Base-by-base conservation (phyloP, 2,888 invertebrate genomes). In the Ditula angustiorana region DNA sequence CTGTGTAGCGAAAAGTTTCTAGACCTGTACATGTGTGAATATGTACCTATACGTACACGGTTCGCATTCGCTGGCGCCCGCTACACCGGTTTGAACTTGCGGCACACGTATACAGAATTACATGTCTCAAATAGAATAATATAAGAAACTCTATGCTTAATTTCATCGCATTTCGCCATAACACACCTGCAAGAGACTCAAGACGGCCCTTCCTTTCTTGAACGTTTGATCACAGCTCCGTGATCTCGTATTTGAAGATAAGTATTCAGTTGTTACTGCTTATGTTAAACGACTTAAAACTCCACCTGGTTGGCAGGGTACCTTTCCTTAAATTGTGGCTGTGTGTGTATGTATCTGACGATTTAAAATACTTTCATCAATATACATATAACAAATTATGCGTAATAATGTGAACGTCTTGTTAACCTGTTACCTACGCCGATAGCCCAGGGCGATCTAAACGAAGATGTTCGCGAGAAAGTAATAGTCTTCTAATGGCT, bases 71-170 rank as follows among this genome's bases (percentile, higher is more conserved):
- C 24, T 52, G 52, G 44, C 46, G 52, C 52, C 58, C 33, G 58
- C 60, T 65, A 61, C 76, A 82, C 82, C 80, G 82, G 82, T 82
- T 81, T 69, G 60, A 57, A 66, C 41, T 67, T 66, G 73, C 73
- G 73, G 73, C 78, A 71, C 69, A 64, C 41, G 37, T 44, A 13
- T 16, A 37, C 41, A 19, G n/a, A n/a, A n/a, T n/a, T n/a, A 19
- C 41, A 8, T 19, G 19, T 19, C 24, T 46, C 53, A 61, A 60
- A 53, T 16, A 16, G 11, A 23, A 46, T 5, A 46, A 23, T n/a
- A n/a, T n/a, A n/a, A 53, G 33, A 44, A 60, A 52, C 41, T 60
- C 13, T 16, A 2, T 35, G 5, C 13, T 23, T 44, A 2, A 46
- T 46, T 41, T 10, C 7, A 19, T 41, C 10, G 16, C 41, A 10